Percentiles rank a stretch among this genome's conserved stretches.
These are phyloP conservation scores for Agrotis exclamationis DNA, from an alignment of 2,888 invertebrate genomes.

Conservation along the genomic window DNA sequence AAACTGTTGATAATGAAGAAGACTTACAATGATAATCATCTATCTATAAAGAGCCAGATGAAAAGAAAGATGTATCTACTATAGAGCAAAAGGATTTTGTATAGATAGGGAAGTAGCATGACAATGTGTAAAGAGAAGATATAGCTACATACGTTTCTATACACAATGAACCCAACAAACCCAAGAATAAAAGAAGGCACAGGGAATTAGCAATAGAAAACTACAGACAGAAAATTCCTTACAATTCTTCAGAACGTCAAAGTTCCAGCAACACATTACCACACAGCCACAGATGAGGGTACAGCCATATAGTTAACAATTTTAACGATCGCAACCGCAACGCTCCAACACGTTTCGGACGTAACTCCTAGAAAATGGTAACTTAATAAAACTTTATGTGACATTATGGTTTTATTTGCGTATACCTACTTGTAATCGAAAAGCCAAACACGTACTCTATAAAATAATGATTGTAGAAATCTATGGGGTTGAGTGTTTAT, in stretches of 20 bases:
- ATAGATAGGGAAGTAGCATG: too few relatives aligned
- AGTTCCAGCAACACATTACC: conserved; percentile 10
- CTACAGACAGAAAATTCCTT: background rate
- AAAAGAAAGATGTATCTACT: background rate
- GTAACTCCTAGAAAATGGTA: conserved; percentile 56
- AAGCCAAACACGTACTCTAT: conserved; percentile 30
- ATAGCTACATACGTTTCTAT: background rate
- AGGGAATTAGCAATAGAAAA: background rate
- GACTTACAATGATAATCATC: background rate
- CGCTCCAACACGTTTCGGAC: conserved; percentile 40
- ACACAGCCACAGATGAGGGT: conserved; percentile 21
- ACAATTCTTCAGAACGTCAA: background rate
- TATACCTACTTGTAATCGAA: conserved; percentile 34
- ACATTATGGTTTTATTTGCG: conserved; percentile 55
- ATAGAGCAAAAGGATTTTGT: background rate
- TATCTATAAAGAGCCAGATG: background rate
- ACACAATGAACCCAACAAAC: background rate
- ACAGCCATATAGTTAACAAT: conserved; percentile 42
- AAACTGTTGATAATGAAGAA: background rate
- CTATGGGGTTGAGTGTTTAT: conserved; percentile 10
- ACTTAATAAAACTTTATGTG: conserved; percentile 62
- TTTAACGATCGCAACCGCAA: conserved; percentile 42
- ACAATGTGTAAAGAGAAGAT: background rate
- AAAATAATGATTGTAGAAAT: conserved; percentile 34
- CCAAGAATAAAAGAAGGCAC: too few relatives aligned